Base-by-base conservation (phyloP, 2,888 invertebrate species). In the Endotricha flammealis region DNA sequence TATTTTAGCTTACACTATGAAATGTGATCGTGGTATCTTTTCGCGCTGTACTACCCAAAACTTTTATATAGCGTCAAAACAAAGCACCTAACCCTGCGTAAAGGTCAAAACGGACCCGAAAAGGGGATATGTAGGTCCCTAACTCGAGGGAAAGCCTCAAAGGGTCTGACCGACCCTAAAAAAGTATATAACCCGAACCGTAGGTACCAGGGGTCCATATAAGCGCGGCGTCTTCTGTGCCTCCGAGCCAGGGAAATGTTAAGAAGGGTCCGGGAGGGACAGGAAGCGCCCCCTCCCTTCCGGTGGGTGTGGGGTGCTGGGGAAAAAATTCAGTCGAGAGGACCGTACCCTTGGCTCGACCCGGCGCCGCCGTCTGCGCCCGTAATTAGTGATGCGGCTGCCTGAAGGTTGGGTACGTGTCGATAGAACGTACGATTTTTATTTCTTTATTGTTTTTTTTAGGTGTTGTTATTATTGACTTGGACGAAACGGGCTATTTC, bases 321-420 rank as follows among this genome's bases (percentile, higher is more conserved):
- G 76, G 73, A 82, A 77, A 77, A 83, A 79, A 82, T 83, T 77
- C 82, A 78, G 70, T 58, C 63, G 71, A 74, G 71, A 74, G 76
- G 72, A 79, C 79, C 70, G 75, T 82, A 79, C 81, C 75, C 77
- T 86, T 77, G 69, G 80, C 79, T 74, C 72, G 73, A 79, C 73
- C 82, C 76, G 74, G 65, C 75, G 71, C 77, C 75, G 71, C 77
- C 70, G 82, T 81, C 83, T 82, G 80, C 70, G 70, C 61, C 62
- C 69, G 81, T 82, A 82, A 83, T 82, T 85, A 85, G 85, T 82
- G 83, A 80, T 78, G 83, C 74, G 74, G 74, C 57, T 58, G 44
- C 41, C 40, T 36, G 53, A 51, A 74, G 66, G 69, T 50, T 65
- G 69, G 57, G 62, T 46, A 36, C 30, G 41, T 65, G 65, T 78